Evolutionary conservation across 2,888 invertebrate species (phyloP), one percentile per base, ranked within the genome.

Genomic region (Cryptocephalus moraei): DNA sequence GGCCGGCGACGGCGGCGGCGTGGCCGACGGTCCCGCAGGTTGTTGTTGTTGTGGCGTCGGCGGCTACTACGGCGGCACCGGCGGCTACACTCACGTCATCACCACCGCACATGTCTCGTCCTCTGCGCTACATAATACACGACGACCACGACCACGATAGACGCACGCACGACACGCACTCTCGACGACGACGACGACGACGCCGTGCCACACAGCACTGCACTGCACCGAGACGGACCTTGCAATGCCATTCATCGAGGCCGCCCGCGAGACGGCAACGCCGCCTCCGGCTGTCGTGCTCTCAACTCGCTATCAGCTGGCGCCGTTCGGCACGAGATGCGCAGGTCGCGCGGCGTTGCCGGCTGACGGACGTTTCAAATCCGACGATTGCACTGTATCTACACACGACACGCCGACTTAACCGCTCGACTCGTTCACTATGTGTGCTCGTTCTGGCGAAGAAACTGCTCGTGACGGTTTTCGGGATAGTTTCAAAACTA

Each of bases 161-260:
- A 11, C 40, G 46, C 32, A 43, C 43, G 38, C 44, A 34, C 36
- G 32, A 39, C 48, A 50, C 49, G 36, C 36, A 44, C 48, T 34
- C 39, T 36, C 34, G 40, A 12, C 40, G 50, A 49, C 46, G 43
- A 8, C 3, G 38, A 8, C 13, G 22, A 22, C 22, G 22, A 22
- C 13, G 39, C 10, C 39, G 10, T 9, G 39, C 14, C 55, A 22
- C 55, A 22, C 51, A 61, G 56, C 65, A 64, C 67, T 62, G 66
- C 67, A 67, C 64, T 43, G 72, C 73, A 70, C 68, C 68, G 67
- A 67, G 66, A 69, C 66, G 69, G 69, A 68, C 69, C 70, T 73
- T 75, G 73, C 74, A 72, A 69, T 75, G 75, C 75, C 80, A 79
- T 80, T 80, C 79, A 80, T 78, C 78, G 79, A 76, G 77, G 79